Conservation (phyloP, 2,888 invertebrate species). For the Gnatocerus cornutus region DNA sequence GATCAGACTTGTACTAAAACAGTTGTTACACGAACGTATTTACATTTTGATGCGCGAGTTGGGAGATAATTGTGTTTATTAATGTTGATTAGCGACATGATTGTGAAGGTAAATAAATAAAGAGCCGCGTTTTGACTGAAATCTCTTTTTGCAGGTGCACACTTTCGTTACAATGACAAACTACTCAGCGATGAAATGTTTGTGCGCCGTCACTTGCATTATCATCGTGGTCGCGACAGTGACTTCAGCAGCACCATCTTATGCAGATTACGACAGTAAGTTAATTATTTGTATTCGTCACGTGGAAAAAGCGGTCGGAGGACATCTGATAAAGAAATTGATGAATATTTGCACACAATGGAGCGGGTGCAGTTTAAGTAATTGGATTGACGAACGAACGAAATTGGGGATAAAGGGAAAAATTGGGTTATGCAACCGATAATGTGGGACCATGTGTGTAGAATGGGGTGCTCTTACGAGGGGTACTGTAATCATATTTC, state of each 20-base stretch:
- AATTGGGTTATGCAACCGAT: too few species aligned
- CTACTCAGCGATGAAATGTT: slow-evolving; percentile 61
- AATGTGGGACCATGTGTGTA: too few species aligned
- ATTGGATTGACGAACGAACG: slow-evolving; percentile 18
- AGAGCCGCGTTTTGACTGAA: too few species aligned
- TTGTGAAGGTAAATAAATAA: too few species aligned
- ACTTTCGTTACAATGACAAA: slow-evolving; percentile 28
- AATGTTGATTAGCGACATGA: too few species aligned
- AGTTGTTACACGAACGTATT: too few species aligned
- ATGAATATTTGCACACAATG: slow-evolving; percentile 13
- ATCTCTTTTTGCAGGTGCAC: slow-evolving; percentile 10
- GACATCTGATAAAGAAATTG: slow-evolving; percentile 26
- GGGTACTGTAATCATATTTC: too few species aligned
- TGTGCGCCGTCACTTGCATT: slow-evolving; percentile 65
- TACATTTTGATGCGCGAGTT: too few species aligned
- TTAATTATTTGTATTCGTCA: slow-evolving; percentile 50
- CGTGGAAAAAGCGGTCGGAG: slow-evolving; percentile 20
- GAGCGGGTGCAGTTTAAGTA: slow-evolving; percentile 38
- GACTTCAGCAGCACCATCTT: slow-evolving; percentile 66
- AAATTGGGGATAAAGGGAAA: background rate
- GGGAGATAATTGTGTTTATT: too few species aligned
- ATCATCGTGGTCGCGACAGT: slow-evolving; percentile 66
- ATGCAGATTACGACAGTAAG: slow-evolving; percentile 70
- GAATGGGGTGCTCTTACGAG: too few species aligned
- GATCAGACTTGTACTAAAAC: too few species aligned